Evolutionary conservation across 1,140 invertebrate genomes (phyloP).

Genomic region (Heliconius hermathena): DNA sequence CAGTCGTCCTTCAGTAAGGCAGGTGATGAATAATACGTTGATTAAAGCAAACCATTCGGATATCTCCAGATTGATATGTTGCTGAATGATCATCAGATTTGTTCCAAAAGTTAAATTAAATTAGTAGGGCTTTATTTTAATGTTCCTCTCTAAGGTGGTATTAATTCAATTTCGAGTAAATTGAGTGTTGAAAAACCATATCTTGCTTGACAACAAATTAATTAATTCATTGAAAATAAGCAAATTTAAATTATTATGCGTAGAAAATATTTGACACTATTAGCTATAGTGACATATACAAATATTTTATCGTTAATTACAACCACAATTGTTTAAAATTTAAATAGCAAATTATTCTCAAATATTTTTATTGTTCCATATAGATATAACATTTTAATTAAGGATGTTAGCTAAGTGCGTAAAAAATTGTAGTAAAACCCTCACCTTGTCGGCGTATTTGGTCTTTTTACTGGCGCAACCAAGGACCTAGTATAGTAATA

Average conservation of each 20-base stretch:
- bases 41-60: constrained; percentile 19
- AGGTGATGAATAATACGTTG: constrained; percentile 26
- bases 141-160: neutral
- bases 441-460: constrained; percentile 53
- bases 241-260: neutral
- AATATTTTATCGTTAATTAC: neutral
- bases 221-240: neutral
- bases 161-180: neutral
- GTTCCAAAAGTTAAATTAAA: neutral
- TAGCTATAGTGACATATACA: neutral
- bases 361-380: neutral
- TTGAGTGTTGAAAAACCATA: neutral
- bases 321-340: neutral
- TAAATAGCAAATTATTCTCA: too few species aligned
- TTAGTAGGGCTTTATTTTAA: neutral
- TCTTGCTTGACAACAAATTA: neutral
- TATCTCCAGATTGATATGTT: neutral
- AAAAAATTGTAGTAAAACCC: constrained; percentile 15
- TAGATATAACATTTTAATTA: neutral
- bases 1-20: constrained; percentile 20
- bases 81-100: neutral
- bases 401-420: neutral
- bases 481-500: constrained; percentile 68
- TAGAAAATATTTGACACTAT: neutral
- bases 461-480: constrained; percentile 44